Conservation (phyloP, 2,113 vertebrate species). For the Taxidea taxus region DNA sequence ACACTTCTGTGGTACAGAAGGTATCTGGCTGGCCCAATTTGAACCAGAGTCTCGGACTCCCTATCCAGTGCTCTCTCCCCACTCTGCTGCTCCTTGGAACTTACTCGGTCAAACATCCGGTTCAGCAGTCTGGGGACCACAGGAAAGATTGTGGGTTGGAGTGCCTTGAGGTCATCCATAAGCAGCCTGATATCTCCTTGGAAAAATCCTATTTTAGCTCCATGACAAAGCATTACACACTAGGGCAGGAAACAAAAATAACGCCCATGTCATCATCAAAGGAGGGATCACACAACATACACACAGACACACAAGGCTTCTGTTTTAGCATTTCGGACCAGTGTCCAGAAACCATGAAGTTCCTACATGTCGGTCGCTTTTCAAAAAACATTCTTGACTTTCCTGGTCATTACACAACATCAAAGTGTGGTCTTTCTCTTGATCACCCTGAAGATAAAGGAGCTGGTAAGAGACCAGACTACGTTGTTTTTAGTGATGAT, state of each 20-base stretch:
- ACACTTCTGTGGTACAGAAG: background rate
- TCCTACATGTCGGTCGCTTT: background rate
- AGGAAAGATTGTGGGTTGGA: slow-evolving; percentile 95
- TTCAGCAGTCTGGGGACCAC: slow-evolving; percentile 96
- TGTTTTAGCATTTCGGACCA: background rate
- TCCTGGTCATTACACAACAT: background rate
- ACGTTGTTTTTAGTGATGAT: background rate
- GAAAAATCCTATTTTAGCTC: slow-evolving; percentile 96
- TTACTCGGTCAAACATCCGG: slow-evolving; percentile 98
- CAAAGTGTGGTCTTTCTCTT: background rate
- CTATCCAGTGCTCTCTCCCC: accelerated
- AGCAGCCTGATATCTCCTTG: slow-evolving; percentile 97
- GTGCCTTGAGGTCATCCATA: slow-evolving; percentile 96
- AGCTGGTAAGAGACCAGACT: background rate
- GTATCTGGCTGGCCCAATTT: accelerated
- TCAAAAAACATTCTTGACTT: background rate
- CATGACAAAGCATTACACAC: slow-evolving; percentile 91
- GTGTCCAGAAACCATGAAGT: background rate
- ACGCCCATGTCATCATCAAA: background rate
- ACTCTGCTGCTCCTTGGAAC: background rate
- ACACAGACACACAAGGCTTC: background rate
- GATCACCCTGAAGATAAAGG: background rate
- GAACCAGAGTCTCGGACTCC: accelerated
- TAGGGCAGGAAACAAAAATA: slow-evolving; percentile 63
- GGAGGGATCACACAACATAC: background rate